Evolutionary conservation across 2,888 invertebrate genomes (phyloP).

Genomic region (Belgica antarctica): DNA sequence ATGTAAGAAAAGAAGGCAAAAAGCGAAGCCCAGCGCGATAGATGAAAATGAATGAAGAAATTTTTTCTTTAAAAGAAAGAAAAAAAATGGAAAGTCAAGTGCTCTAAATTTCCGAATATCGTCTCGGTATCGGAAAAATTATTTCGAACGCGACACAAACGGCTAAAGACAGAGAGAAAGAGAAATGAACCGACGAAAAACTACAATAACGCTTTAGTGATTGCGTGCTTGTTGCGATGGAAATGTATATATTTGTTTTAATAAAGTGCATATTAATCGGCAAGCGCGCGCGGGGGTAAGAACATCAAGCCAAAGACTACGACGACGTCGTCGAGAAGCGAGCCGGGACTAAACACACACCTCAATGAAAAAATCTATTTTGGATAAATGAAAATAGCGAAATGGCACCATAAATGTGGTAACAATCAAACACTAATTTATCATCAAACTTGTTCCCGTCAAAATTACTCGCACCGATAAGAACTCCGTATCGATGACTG

Average conservation of each 20-base stretch:
- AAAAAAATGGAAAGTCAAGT: slow-evolving; percentile 41
- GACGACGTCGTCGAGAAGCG: too few species aligned
- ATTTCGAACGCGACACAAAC: background rate
- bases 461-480: too few species aligned
- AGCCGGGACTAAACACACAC: too few species aligned
- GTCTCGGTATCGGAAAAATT: slow-evolving; percentile 14
- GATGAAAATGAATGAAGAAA: slow-evolving; percentile 33
- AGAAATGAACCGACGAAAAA: slow-evolving; percentile 29
- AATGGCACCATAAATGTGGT: background rate
- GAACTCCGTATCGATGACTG: too few species aligned
- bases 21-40: slow-evolving; percentile 5
- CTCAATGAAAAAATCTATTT: too few species aligned
- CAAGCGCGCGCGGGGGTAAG: too few species aligned
- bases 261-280: slow-evolving; percentile 43
- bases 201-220: slow-evolving; percentile 37
- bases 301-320: slow-evolving; percentile 15
- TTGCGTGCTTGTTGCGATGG: slow-evolving; percentile 43
- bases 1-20: slow-evolving; percentile 34
- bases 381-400: background rate
- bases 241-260: slow-evolving; percentile 43
- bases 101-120: slow-evolving; percentile 35
- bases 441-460: too few species aligned
- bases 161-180: background rate
- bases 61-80: slow-evolving; percentile 4
- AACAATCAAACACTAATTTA: background rate